Percentiles rank a stretch among this genome's conserved stretches.
phyloP scores from a whole-genome alignment of 2,113 vertebrate species.

The Neoarius graeffei region DNA sequence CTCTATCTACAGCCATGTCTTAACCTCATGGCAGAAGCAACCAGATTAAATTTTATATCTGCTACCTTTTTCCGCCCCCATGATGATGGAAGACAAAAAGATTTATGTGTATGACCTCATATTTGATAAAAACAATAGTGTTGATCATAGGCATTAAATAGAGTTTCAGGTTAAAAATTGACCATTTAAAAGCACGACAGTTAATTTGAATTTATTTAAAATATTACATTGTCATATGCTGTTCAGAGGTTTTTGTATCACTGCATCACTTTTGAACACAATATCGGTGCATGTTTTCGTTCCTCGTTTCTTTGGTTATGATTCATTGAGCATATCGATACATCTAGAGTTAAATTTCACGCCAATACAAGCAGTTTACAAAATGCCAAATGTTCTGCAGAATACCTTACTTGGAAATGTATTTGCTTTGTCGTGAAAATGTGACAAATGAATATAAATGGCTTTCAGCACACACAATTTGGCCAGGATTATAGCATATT shows the following conservation, averaged over 20 bases:
- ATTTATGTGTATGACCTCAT: background rate
- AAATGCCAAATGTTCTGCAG: background rate
- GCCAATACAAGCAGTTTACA: background rate
- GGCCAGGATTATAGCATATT: background rate
- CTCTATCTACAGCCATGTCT: background rate
- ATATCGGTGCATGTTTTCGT: background rate
- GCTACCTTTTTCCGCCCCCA: background rate
- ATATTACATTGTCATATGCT: background rate
- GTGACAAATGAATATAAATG: background rate
- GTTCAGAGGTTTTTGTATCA: background rate
- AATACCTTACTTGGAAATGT: background rate
- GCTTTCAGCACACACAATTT: background rate
- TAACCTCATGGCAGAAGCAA: background rate
- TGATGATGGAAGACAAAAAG: background rate
- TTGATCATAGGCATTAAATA: background rate
- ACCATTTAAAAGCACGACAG: background rate
- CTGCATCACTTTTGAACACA: background rate
- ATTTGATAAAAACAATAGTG: background rate
- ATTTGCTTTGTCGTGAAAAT: background rate
- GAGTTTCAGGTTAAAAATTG: background rate
- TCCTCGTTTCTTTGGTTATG: background rate
- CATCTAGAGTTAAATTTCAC: constrained; percentile 1
- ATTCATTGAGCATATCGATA: background rate
- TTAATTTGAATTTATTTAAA: background rate
- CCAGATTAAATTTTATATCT: background rate